Percentiles rank a stretch among this genome's conserved stretches.
These are phyloP conservation scores for Pemphredon lugubris DNA, from an alignment of 2,888 invertebrate genomes.

Conservation along the genomic window DNA sequence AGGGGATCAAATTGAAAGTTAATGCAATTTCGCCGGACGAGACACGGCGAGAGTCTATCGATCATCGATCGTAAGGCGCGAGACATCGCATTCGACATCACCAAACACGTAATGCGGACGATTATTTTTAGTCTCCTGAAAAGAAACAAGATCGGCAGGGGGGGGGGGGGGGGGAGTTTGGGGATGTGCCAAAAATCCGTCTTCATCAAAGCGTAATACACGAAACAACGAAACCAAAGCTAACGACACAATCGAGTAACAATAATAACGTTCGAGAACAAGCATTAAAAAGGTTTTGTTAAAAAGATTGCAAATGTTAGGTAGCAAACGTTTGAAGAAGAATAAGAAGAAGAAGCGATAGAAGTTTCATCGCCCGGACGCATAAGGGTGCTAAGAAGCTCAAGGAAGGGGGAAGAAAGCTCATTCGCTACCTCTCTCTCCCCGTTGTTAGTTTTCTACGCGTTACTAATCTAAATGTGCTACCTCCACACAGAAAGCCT, in stretches of 20 bases:
- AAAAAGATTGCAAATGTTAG: slow-evolving; percentile 26
- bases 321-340: slow-evolving; percentile 33
- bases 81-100: slow-evolving; percentile 65
- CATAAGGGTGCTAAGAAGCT: slow-evolving; percentile 62
- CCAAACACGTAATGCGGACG: slow-evolving; percentile 75
- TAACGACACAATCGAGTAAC: slow-evolving; percentile 1
- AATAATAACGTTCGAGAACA: slow-evolving; percentile 16
- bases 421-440: slow-evolving; percentile 62
- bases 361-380: slow-evolving; percentile 22
- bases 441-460: slow-evolving; percentile 63
- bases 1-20: too few relatives aligned
- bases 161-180: slow-evolving; percentile 44
- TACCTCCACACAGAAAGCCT: slow-evolving; percentile 65
- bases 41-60: too few relatives aligned
- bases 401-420: slow-evolving; percentile 64
- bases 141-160: slow-evolving; percentile 67
- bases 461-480: slow-evolving; percentile 66
- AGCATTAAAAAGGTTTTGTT: slow-evolving; percentile 15
- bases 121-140: slow-evolving; percentile 72
- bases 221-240: slow-evolving; percentile 42
- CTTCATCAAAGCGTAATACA: slow-evolving; percentile 70
- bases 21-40: too few relatives aligned
- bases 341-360: slow-evolving; percentile 40
- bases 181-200: slow-evolving; percentile 73
- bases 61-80: not conserved